Evolutionary conservation across 2,888 invertebrate genomes (phyloP).

Genomic region (Crepidodera aurea): DNA sequence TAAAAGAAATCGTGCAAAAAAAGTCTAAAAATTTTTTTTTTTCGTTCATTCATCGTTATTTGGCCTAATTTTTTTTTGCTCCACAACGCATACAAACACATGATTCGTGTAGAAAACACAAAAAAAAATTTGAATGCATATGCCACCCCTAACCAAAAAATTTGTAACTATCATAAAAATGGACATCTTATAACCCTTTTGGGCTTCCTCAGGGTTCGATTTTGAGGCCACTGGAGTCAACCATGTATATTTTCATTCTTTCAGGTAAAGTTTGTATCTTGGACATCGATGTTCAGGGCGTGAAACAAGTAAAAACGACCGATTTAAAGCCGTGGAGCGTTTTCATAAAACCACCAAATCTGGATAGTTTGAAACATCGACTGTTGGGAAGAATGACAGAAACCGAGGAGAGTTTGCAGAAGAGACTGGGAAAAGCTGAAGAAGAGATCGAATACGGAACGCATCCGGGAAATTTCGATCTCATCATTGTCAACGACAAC

Average conservation of each 20-base stretch:
- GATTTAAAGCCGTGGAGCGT: slow-evolving; percentile 85
- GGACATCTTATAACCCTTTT: too few relatives aligned
- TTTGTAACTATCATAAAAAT: too few relatives aligned
- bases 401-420: slow-evolving; percentile 82
- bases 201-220: neutral
- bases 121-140: too few relatives aligned
- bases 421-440: slow-evolving; percentile 79
- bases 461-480: slow-evolving; percentile 81
- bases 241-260: slow-evolving; percentile 1
- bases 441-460: slow-evolving; percentile 87
- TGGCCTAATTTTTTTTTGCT: too few relatives aligned
- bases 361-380: slow-evolving; percentile 78
- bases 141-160: too few relatives aligned
- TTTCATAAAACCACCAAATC: slow-evolving; percentile 91
- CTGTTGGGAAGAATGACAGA: slow-evolving; percentile 86
- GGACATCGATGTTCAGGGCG: slow-evolving; percentile 96
- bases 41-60: too few relatives aligned
- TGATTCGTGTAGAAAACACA: too few relatives aligned
- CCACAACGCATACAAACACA: too few relatives aligned
- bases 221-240: neutral
- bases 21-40: too few relatives aligned
- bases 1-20: too few relatives aligned
- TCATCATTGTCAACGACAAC: slow-evolving; percentile 82
- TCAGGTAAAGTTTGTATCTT: slow-evolving; percentile 77
- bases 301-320: slow-evolving; percentile 77